These are phyloP conservation scores for Epinotia ramella DNA, from an alignment of 2,888 invertebrate species.

Conservation along the genomic window DNA sequence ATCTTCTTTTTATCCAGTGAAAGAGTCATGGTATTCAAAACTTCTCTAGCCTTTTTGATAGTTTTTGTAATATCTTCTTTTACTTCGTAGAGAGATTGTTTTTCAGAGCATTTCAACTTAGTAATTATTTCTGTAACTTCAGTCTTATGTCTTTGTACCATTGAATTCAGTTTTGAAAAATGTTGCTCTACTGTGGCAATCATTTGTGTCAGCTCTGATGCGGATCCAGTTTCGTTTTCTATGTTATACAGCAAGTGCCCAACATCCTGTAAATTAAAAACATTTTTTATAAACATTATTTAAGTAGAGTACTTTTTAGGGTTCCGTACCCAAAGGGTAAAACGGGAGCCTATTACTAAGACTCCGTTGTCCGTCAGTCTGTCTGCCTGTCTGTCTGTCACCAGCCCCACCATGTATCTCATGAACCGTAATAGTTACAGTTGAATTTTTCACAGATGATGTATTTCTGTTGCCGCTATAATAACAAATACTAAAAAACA, in stretches of 20 bases:
- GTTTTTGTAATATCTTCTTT: constrained; percentile 62
- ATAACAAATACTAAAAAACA: too few species aligned
- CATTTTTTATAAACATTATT: neutral
- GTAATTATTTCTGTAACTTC: constrained; percentile 69
- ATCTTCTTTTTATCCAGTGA: constrained; percentile 59
- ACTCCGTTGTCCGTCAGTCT: too few species aligned
- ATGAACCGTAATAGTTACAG: too few species aligned
- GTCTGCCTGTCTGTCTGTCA: too few species aligned
- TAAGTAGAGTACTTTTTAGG: neutral
- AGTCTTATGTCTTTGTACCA: constrained; percentile 82
- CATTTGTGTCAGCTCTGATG: constrained; percentile 60
- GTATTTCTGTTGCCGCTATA: too few species aligned
- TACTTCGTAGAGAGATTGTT: constrained; percentile 64
- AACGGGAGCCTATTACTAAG: too few species aligned
- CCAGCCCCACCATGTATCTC: too few species aligned
- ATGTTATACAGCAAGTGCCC: constrained; percentile 71
- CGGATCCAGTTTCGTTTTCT: constrained; percentile 63
- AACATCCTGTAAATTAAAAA: constrained; percentile 65
- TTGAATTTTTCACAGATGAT: too few species aligned
- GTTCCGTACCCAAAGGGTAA: too few species aligned
- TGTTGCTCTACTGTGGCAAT: constrained; percentile 77
- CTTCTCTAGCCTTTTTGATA: constrained; percentile 63
- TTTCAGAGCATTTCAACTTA: constrained; percentile 64
- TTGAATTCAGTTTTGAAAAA: constrained; percentile 80
- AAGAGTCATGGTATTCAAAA: constrained; percentile 56